Evolutionary conservation across 2,888 invertebrate species (phyloP), one percentile per base, ranked within the genome.

Genomic region (Lochmaea crataegi): DNA sequence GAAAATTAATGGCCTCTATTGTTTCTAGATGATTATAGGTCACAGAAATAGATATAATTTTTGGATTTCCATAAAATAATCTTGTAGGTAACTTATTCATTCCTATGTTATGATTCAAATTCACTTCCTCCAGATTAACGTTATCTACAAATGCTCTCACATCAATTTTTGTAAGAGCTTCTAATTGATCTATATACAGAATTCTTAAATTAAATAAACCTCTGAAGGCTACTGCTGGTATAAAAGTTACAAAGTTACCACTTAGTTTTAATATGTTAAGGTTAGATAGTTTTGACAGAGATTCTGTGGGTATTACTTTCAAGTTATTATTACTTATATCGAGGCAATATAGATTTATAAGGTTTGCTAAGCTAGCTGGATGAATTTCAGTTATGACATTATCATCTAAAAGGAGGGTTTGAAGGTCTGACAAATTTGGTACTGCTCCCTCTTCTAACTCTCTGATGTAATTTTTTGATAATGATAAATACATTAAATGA

Each of bases 241-340:
- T 87, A 80, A 90, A 89, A 80, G 89, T 89, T 81, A 96, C 91
- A 80, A 92, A 93, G 88, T 96, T 96, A 78, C 93, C 92, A 84
- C 93, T 94, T 82, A 96, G 88, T 82, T 92, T 91, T 80, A 96
- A 89, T 84, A 91, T 92, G 75, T 92, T 91, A 80, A 96, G 90
- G 85, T 93, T 93, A 75, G 92, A 90, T 84, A 96, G 88, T 87
- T 93, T 93, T 45, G 94, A 91, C 75, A 96, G 88, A 74, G 94
- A 92, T 74, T 90, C 89, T 64, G 94, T 94, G 78, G 95, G 95
- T 79, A 96, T 88, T 61, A 89, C 88, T 80, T 93, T 93, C 84
- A 97, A 89, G 85, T 94, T 94, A 86, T 96, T 96, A 84, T 94
- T 93, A 77, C 94, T 92, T 76, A 96, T 87, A 86, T 94, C 93